These are phyloP conservation scores for Pantala flavescens DNA, from an alignment of 1,140 invertebrate species.

Conservation along the genomic window DNA sequence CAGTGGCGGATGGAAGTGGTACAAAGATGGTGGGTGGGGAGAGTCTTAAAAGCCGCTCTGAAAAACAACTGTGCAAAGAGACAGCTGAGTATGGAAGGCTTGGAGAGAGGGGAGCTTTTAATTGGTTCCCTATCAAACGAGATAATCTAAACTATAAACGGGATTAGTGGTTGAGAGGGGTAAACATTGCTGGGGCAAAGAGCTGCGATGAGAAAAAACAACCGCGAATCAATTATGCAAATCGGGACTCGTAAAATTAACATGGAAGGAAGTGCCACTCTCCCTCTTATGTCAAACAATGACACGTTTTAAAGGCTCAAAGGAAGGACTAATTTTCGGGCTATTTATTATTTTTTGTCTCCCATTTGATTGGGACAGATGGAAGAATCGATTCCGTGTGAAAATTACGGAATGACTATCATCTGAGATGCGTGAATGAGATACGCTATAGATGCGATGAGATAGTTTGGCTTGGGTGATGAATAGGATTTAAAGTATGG, in stretches of 20 bases:
- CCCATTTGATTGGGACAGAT: neutral
- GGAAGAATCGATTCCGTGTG: neutral
- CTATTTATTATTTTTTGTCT: neutral
- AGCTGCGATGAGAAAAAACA: neutral
- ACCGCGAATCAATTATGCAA: slow-evolving; percentile 9
- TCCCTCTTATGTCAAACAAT: neutral
- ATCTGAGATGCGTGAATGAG: too few relatives aligned
- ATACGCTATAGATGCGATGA: too few relatives aligned
- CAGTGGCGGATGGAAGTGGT: neutral
- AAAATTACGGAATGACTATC: too few relatives aligned
- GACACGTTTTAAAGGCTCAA: neutral
- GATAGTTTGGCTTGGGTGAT: too few relatives aligned
- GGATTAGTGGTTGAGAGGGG: neutral
- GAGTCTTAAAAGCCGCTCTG: neutral
- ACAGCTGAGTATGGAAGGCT: neutral
- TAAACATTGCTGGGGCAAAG: neutral
- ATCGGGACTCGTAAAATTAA: neutral
- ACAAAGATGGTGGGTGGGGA: neutral
- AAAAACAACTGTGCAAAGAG: neutral
- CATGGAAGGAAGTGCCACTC: neutral
- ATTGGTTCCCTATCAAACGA: slow-evolving; percentile 2
- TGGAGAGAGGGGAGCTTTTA: neutral
- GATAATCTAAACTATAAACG: slow-evolving; percentile 3
- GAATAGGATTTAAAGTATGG: too few relatives aligned
- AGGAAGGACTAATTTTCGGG: neutral